A percentile compares a stretch with the other conserved stretches of the same genome.
Evolutionary conservation across 2,888 invertebrate species (phyloP).

Genomic region (Archips xylosteana): DNA sequence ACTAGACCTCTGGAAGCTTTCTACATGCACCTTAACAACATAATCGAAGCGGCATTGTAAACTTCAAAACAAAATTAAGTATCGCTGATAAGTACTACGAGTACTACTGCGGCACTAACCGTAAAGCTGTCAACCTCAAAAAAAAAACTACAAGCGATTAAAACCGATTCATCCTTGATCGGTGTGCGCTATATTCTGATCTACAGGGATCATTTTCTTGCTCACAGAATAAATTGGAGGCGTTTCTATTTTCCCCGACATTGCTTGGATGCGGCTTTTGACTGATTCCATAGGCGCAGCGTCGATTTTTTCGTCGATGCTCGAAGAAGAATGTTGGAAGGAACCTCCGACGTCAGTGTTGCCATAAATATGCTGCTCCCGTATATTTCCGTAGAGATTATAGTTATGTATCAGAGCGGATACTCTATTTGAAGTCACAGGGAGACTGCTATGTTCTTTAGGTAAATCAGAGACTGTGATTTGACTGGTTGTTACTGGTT

Average conservation of each 20-base stretch:
- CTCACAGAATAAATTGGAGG: slow-evolving; percentile 78
- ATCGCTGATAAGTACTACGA: slow-evolving; percentile 58
- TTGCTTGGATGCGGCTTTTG: slow-evolving; percentile 76
- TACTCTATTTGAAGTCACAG: slow-evolving; percentile 72
- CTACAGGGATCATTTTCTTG: slow-evolving; percentile 75
- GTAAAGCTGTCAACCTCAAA: slow-evolving; percentile 62
- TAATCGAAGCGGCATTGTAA: slow-evolving; percentile 52
- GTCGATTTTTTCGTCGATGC: slow-evolving; percentile 70
- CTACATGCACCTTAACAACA: slow-evolving; percentile 41
- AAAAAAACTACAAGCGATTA: slow-evolving; percentile 67
- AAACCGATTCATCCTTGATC: slow-evolving; percentile 70
- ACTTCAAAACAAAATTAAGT: slow-evolving; percentile 50
- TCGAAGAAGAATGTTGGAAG: slow-evolving; percentile 63
- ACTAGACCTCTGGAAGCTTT: background rate
- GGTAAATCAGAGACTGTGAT: slow-evolving; percentile 55
- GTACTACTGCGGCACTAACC: slow-evolving; percentile 40
- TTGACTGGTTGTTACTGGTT: slow-evolving; percentile 76
- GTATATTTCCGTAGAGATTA: slow-evolving; percentile 77
- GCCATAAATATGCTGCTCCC: slow-evolving; percentile 78
- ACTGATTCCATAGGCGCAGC: slow-evolving; percentile 75
- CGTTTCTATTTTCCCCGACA: slow-evolving; percentile 72
- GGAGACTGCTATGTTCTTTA: slow-evolving; percentile 77
- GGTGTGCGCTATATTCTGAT: slow-evolving; percentile 64
- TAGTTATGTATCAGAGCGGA: slow-evolving; percentile 80
- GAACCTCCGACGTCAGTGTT: slow-evolving; percentile 68